phyloP scores from a whole-genome alignment of 1,140 invertebrate species.

The Nixonia krombeini region DNA sequence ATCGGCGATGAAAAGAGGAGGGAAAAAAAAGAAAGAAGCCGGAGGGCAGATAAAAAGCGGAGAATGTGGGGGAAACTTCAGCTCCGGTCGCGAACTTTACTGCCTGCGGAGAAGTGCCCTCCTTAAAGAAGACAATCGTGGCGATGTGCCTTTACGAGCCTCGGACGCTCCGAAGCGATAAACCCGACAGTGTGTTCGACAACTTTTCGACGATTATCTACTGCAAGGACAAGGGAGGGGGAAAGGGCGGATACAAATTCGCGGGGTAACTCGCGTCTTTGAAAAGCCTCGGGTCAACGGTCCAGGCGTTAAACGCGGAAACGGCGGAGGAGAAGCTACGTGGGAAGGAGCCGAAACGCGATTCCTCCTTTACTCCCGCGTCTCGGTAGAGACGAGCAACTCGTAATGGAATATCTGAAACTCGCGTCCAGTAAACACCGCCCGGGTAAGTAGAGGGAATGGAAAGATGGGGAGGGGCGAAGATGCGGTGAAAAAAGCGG shows the following conservation, averaged over 20 bases:
- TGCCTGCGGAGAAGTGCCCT: conserved; percentile 15
- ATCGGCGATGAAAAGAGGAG: conserved; percentile 1
- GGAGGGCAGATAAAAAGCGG: conserved; percentile 13
- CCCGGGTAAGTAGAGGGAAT: no score
- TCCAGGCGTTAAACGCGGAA: conserved; percentile 1
- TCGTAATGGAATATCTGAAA: conserved; percentile 56
- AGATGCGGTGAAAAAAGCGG: conserved; percentile 1
- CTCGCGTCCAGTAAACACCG: conserved; percentile 47
- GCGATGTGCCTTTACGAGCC: conserved; percentile 29
- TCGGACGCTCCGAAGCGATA: conserved; percentile 15
- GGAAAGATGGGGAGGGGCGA: conserved; percentile 26
- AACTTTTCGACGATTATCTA: conserved; percentile 27
- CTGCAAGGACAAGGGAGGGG: background rate
- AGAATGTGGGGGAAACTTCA: conserved; percentile 2
- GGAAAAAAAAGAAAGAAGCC: background rate
- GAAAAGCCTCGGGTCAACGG: background rate
- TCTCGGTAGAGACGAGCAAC: no score
- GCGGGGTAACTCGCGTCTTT: conserved; percentile 1
- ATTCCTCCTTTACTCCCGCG: conserved; percentile 17
- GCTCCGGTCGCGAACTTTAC: conserved; percentile 20
- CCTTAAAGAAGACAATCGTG: conserved; percentile 33
- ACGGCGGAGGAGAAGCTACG: background rate
- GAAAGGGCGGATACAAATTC: background rate
- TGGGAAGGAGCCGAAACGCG: conserved; percentile 25
- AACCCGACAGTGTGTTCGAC: conserved; percentile 18